phyloP scores from a whole-genome alignment of 2,888 invertebrate genomes.

The Fragum fragum region DNA sequence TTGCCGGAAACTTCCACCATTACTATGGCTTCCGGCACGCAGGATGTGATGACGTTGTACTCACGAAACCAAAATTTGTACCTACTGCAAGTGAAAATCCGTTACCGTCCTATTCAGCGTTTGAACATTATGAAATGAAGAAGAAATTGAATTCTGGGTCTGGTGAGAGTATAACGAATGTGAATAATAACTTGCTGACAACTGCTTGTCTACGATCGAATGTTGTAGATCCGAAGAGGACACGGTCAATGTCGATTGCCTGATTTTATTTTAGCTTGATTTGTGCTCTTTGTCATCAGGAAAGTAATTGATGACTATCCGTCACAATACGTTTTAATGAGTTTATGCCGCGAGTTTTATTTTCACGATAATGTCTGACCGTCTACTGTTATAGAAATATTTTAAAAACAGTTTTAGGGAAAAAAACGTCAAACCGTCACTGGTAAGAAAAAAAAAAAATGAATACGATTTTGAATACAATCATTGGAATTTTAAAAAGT shows the following conservation, averaged over 20 bases:
- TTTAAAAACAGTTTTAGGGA: too few species aligned
- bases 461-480: too few species aligned
- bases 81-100: conserved; percentile 59
- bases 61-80: conserved; percentile 59
- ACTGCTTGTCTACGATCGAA: not conserved
- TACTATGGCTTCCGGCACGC: conserved; percentile 78
- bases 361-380: too few species aligned
- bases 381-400: too few species aligned
- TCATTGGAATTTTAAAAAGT: too few species aligned
- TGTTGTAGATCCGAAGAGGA: not conserved
- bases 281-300: too few species aligned
- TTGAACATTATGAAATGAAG: conserved; percentile 17
- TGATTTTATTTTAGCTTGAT: not conserved
- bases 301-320: too few species aligned
- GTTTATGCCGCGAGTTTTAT: too few species aligned
- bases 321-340: too few species aligned
- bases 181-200: not conserved
- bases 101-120: conserved; percentile 27
- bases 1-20: conserved; percentile 83
- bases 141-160: not conserved
- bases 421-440: too few species aligned
- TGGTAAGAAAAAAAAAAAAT: too few species aligned
- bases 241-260: not conserved
- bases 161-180: not conserved
- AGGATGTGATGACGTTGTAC: conserved; percentile 54